Percentiles rank a stretch among this genome's conserved stretches.
Evolutionary conservation across 2,888 invertebrate species (phyloP).

Genomic region (Salticus scenicus): DNA sequence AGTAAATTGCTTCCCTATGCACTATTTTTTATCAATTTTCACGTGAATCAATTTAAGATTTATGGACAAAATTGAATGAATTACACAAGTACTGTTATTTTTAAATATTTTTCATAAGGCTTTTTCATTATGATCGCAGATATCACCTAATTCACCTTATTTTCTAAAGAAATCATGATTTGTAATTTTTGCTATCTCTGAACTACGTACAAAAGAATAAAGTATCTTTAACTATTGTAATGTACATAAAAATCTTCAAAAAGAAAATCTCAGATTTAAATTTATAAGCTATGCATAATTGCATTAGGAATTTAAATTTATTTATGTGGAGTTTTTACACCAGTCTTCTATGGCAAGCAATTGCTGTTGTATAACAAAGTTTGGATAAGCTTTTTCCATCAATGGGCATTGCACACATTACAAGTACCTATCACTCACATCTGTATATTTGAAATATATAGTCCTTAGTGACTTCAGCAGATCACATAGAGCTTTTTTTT

Average conservation of each 20-base stretch:
- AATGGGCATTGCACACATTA: slow-evolving; percentile 43
- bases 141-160: slow-evolving; percentile 43
- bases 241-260: slow-evolving; percentile 47
- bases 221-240: slow-evolving; percentile 38
- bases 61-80: slow-evolving; percentile 7
- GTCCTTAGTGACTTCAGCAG: slow-evolving; percentile 63
- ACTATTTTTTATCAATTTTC: slow-evolving; percentile 58
- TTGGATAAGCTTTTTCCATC: slow-evolving; percentile 55
- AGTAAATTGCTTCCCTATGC: slow-evolving; percentile 39
- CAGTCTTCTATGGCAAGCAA: slow-evolving; percentile 43
- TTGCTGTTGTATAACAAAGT: slow-evolving; percentile 56
- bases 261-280: slow-evolving; percentile 33
- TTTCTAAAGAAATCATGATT: slow-evolving; percentile 46
- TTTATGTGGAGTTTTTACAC: slow-evolving; percentile 55
- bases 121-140: slow-evolving; percentile 41
- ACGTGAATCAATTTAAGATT: slow-evolving; percentile 31
- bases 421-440: slow-evolving; percentile 37
- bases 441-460: slow-evolving; percentile 44
- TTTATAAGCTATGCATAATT: slow-evolving; percentile 41
- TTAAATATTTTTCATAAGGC: slow-evolving; percentile 38
- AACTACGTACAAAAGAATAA: slow-evolving; percentile 7
- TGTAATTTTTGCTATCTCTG: slow-evolving; percentile 49
- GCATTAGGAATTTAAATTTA: slow-evolving; percentile 41
- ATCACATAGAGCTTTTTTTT: slow-evolving; percentile 63
- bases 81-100: not conserved